Evolutionary conservation across 1,140 invertebrate species (phyloP).

Genomic region (Caenorhabditis tropicalis): DNA sequence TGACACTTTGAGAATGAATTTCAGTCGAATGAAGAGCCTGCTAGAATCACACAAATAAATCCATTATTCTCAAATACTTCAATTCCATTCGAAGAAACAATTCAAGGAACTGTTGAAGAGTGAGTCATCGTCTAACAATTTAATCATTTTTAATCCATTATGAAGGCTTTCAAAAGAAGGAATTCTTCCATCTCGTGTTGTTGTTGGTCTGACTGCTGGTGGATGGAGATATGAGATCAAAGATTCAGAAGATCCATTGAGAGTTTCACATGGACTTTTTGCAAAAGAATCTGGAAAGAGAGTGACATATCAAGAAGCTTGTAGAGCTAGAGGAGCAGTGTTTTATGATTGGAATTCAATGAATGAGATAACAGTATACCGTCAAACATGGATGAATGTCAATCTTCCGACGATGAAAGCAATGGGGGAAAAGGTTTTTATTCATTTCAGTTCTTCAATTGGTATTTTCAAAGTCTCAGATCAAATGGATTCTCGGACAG

Average conservation of each 20-base stretch:
- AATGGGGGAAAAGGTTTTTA: neutral
- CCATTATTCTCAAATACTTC: neutral
- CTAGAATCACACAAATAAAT: neutral
- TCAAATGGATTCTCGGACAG: neutral
- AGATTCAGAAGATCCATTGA: slow-evolving; percentile 2
- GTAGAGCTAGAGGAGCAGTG: slow-evolving; percentile 16
- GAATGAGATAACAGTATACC: slow-evolving; percentile 12
- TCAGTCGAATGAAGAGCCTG: neutral
- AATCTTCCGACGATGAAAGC: neutral
- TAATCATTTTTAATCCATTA: too few relatives aligned
- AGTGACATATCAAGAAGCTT: slow-evolving; percentile 1
- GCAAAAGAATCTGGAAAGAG: neutral
- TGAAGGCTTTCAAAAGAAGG: neutral
- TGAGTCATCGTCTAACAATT: neutral
- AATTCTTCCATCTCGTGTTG: slow-evolving; percentile 2
- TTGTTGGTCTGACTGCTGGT: neutral
- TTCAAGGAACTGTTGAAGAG: slow-evolving; percentile 28
- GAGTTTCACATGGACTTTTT: neutral
- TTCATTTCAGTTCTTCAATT: neutral
- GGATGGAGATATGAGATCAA: slow-evolving; percentile 29
- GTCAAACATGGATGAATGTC: slow-evolving; percentile 26
- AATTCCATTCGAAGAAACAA: slow-evolving; percentile 18
- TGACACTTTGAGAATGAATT: neutral
- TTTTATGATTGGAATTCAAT: neutral
- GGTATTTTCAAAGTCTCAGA: neutral